Evolutionary conservation across 2,888 invertebrate genomes (phyloP).

Genomic region (Athalia rosae): DNA sequence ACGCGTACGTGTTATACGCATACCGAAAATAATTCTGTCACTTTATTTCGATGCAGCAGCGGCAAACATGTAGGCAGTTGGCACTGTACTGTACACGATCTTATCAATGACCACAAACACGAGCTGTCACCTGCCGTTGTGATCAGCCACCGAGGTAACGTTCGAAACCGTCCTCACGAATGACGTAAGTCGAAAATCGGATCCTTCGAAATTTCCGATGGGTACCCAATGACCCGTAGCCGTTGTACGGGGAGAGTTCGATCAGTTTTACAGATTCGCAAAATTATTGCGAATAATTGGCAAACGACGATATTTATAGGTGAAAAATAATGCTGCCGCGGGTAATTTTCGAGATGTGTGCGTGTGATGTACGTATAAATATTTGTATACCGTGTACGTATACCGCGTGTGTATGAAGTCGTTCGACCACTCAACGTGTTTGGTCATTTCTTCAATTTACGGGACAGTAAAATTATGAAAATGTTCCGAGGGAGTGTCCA

Average conservation of each 20-base stretch:
- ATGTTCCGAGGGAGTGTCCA: conserved; percentile 42
- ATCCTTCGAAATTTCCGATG: too few relatives aligned
- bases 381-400: too few relatives aligned
- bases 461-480: conserved; percentile 47
- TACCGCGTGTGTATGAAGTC: conserved; percentile 29
- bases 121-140: conserved; percentile 10
- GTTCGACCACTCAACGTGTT: conserved; percentile 42
- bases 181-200: too few relatives aligned
- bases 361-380: too few relatives aligned
- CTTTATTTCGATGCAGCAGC: neutral
- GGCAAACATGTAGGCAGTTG: neutral
- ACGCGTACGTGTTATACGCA: too few relatives aligned
- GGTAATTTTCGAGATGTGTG: too few relatives aligned
- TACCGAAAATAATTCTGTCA: conserved; percentile 4
- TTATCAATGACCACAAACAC: conserved; percentile 19
- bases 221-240: too few relatives aligned
- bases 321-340: neutral
- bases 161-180: too few relatives aligned
- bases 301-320: neutral
- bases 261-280: too few relatives aligned
- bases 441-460: conserved; percentile 46
- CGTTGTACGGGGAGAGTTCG: too few relatives aligned
- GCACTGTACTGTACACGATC: conserved; percentile 3
- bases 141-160: neutral
- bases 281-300: too few relatives aligned